Evolutionary conservation across 2,797 vertebrate genomes (phyloP), one percentile per base, ranked within the genome.

Genomic region (Argentina silus): DNA sequence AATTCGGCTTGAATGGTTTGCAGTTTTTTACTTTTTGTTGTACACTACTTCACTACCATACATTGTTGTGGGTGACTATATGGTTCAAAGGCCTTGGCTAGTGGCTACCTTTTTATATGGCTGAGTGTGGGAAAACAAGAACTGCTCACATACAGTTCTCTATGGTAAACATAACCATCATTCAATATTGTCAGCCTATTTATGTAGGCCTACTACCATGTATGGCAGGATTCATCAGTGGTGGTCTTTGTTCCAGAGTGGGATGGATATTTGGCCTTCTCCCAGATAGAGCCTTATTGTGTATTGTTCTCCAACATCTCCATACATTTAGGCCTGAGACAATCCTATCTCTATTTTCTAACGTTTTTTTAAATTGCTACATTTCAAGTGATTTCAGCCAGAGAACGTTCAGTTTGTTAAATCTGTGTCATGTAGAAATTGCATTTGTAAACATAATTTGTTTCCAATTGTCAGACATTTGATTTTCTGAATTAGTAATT

Each of bases 1-100:
- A 99, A 4, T 95, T 91, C 72, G 83, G 89, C 5, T 74, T 99
- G 71, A 96, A 98, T 70, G 97, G 98, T 99, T 94, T 90, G 94
- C 60, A 10, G 2, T 36, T 36, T 36, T 36, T 36, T 36, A 36
- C 27, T 36, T 56, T 27, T 44, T 84, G n/a, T 11, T 36, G 0
- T 21, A 0, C 0, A 45, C n/a, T 19, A 21, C 7, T 36, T 36
- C 27, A 36, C 27, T 36, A 36, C 27, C 27, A 36, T 36, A 36
- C 4, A 36, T 36, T 36, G 27, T 36, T 36, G 27, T 36, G 27
- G 4, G 27, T 36, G 27, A 36, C 27, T 36, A 48, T 2, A 53
- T 53, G 50, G 50, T 1, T 9, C 44, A 6, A 62, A 53, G 14
- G 21, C 7, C 10, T 60, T 60, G 57, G 19, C 57, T 12, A 27